Percentiles rank a stretch among this genome's conserved stretches.
Conservation (phyloP, 2,888 invertebrate species). For the Alitta virens region DNA sequence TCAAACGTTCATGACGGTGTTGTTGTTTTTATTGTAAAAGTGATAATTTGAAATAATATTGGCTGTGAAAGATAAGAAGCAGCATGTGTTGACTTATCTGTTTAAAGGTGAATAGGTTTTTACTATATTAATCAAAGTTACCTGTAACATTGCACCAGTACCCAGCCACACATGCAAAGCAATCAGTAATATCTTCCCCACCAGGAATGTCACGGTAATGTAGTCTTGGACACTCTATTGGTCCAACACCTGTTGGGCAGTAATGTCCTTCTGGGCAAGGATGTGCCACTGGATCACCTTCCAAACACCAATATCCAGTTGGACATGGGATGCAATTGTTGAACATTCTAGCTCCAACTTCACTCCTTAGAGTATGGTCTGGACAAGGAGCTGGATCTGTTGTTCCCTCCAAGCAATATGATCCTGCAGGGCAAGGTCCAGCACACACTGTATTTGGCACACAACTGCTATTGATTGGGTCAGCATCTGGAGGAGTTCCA, state of each 20-base stretch:
- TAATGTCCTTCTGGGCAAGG: conserved; percentile 48
- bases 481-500: conserved; percentile 32
- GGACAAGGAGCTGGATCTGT: conserved; percentile 44
- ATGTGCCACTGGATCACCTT: conserved; percentile 38
- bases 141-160: conserved; percentile 50
- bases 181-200: conserved; percentile 40
- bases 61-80: too few relatives aligned
- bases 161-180: conserved; percentile 45
- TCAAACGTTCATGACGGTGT: too few relatives aligned
- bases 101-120: too few relatives aligned
- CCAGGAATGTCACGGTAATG: conserved; percentile 43
- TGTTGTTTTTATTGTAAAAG: too few relatives aligned
- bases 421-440: conserved; percentile 50
- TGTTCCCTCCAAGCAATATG: conserved; percentile 45
- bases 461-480: conserved; percentile 22
- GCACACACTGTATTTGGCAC: conserved; percentile 37
- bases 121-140: too few relatives aligned
- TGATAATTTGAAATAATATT: too few relatives aligned
- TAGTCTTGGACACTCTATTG: conserved; percentile 42
- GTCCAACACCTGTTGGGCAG: conserved; percentile 44
- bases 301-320: conserved; percentile 45
- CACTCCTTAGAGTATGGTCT: conserved; percentile 40
- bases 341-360: conserved; percentile 37
- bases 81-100: too few relatives aligned
- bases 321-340: conserved; percentile 48